These are phyloP conservation scores for Eristalis intricaria DNA, from an alignment of 2,888 invertebrate species.

Conservation along the genomic window DNA sequence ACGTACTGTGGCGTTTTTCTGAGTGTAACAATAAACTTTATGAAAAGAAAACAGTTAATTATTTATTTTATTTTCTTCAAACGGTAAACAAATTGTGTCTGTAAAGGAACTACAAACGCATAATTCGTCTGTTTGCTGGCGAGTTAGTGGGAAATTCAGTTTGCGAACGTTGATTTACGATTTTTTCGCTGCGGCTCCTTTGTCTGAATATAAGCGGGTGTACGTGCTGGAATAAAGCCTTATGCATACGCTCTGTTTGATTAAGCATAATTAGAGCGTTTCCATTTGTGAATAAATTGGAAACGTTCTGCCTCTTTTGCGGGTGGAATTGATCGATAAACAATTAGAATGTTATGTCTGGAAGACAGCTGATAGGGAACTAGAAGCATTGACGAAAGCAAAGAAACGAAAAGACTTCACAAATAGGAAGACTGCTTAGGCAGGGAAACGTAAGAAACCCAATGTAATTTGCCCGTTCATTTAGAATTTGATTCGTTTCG, in stretches of 20 bases:
- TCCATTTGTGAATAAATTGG: slow-evolving; percentile 16
- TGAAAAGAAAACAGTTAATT: slow-evolving; percentile 20
- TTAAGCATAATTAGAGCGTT: neutral
- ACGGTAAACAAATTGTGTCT: slow-evolving; percentile 1
- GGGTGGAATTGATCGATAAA: slow-evolving; percentile 23
- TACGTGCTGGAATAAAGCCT: neutral
- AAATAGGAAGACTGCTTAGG: neutral
- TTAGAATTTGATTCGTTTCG: neutral
- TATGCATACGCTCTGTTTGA: neutral
- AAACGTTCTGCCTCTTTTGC: slow-evolving; percentile 28
- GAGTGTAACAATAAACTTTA: slow-evolving; percentile 7
- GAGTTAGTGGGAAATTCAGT: neutral
- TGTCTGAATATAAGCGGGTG: neutral
- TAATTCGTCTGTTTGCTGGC: neutral
- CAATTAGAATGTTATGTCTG: slow-evolving; percentile 17
- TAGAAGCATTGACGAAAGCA: neutral
- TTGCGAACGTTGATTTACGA: neutral
- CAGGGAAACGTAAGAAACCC: neutral
- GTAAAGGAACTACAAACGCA: neutral
- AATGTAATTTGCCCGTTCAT: neutral
- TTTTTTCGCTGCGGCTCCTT: neutral
- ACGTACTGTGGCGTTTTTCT: neutral
- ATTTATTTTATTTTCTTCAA: slow-evolving; percentile 8
- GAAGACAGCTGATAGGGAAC: neutral
- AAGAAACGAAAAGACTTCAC: neutral